Conservation (phyloP, 2,888 invertebrate species). For the Drosophila dives region DNA sequence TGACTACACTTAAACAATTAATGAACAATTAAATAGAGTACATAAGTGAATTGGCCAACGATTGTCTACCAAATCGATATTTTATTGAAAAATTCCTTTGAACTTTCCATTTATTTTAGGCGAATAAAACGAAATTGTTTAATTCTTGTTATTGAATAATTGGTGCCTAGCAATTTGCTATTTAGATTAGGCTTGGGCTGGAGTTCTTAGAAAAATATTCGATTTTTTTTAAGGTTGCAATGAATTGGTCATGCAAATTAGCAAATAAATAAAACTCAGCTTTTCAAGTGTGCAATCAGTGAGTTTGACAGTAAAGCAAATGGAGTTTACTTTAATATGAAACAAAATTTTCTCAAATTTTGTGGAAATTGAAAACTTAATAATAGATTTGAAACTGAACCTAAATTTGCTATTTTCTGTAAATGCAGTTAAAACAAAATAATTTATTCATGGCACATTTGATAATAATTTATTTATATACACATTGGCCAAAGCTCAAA, state of each 20-base stretch:
- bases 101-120: not conserved
- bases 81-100: conserved; percentile 3
- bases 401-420: not conserved
- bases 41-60: conserved; percentile 5
- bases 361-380: not conserved
- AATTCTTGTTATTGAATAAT: not conserved
- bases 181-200: not conserved
- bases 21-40: conserved; percentile 34
- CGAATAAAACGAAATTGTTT: not conserved
- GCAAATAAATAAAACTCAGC: not conserved
- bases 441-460: conserved; percentile 31
- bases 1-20: conserved; percentile 58
- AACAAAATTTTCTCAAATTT: not conserved
- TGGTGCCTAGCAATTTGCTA: not conserved
- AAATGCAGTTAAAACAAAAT: conserved; percentile 21
- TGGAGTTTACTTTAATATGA: not conserved
- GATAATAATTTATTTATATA: conserved; percentile 31
- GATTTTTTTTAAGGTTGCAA: not conserved
- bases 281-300: not conserved
- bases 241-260: not conserved
- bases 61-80: not conserved
- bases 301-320: not conserved
- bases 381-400: conserved; percentile 1
- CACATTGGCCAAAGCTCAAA: not conserved
- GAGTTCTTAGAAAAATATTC: not conserved